These are phyloP conservation scores for Gymnothorax javanicus DNA, from an alignment of 2,797 vertebrate species.

Conservation along the genomic window DNA sequence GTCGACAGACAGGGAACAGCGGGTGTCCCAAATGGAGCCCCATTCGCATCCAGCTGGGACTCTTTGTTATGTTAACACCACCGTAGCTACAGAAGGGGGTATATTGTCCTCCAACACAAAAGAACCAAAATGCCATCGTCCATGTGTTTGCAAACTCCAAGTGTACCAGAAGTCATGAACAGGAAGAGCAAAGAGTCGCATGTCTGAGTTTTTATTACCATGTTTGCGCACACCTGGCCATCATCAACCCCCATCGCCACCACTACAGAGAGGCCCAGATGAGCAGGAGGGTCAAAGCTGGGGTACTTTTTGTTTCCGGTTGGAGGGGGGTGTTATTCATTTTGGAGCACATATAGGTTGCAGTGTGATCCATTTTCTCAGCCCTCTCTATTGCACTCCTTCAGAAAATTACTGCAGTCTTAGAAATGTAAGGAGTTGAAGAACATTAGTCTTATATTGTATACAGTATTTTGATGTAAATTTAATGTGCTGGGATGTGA, in stretches of 20 bases:
- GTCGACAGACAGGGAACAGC: background rate
- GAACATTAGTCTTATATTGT: background rate
- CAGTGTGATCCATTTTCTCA: background rate
- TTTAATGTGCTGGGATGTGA: background rate
- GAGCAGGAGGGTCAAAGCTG: background rate
- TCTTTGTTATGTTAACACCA: constrained; percentile 24
- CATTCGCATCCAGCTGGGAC: background rate
- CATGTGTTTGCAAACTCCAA: background rate
- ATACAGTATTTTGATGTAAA: background rate
- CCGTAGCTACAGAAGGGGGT: background rate
- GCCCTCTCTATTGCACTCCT: background rate
- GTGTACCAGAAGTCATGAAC: background rate
- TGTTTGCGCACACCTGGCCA: background rate
- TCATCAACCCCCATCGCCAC: background rate
- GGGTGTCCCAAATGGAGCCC: background rate
- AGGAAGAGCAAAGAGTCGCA: background rate
- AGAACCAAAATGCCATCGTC: background rate
- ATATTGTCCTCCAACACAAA: background rate
- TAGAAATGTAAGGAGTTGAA: background rate
- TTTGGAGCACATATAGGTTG: background rate
- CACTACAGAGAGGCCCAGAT: background rate
- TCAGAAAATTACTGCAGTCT: background rate
- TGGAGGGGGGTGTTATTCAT: background rate
- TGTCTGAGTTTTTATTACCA: background rate
- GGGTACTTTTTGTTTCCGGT: background rate